Evolutionary conservation across 2,888 invertebrate genomes (phyloP).

Genomic region (Torymus aiolomorphi): DNA sequence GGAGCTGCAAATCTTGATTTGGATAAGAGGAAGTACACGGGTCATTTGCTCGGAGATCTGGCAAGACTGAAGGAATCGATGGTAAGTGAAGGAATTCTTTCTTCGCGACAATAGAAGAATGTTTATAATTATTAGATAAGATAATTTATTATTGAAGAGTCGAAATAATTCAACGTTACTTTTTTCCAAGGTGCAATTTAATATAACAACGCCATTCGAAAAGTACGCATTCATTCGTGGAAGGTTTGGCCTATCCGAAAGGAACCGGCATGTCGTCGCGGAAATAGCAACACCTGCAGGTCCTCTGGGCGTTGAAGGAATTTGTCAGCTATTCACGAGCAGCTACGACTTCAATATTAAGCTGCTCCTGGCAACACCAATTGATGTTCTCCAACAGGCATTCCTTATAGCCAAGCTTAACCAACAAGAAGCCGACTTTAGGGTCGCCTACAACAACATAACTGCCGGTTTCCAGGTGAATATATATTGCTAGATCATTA

Average conservation of each 20-base stretch:
- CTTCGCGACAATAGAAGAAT: not conserved
- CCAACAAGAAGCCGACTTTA: slow-evolving; percentile 83
- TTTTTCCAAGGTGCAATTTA: slow-evolving; percentile 75
- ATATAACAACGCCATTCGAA: slow-evolving; percentile 85
- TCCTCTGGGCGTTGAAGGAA: slow-evolving; percentile 83
- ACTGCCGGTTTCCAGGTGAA: slow-evolving; percentile 83
- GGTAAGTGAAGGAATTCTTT: slow-evolving; percentile 64
- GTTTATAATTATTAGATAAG: too few relatives aligned
- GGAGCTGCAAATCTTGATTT: slow-evolving; percentile 84
- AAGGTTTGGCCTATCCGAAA: slow-evolving; percentile 84
- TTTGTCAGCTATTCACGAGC: slow-evolving; percentile 80
- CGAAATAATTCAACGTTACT: not conserved
- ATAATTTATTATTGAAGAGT: not conserved
- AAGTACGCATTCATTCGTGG: slow-evolving; percentile 82
- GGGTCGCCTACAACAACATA: slow-evolving; percentile 85
- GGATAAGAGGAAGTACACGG: slow-evolving; percentile 83
- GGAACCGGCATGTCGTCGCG: slow-evolving; percentile 84
- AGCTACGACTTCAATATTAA: slow-evolving; percentile 84
- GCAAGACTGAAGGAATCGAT: slow-evolving; percentile 85
- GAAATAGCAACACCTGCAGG: slow-evolving; percentile 83
- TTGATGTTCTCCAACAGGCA: slow-evolving; percentile 83
- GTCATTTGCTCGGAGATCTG: slow-evolving; percentile 80
- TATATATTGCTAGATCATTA: not conserved
- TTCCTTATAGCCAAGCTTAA: slow-evolving; percentile 83
- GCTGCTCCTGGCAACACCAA: slow-evolving; percentile 84